Base-by-base conservation (phyloP, 2,888 invertebrate genomes). In the Stenichneumon culpator region DNA sequence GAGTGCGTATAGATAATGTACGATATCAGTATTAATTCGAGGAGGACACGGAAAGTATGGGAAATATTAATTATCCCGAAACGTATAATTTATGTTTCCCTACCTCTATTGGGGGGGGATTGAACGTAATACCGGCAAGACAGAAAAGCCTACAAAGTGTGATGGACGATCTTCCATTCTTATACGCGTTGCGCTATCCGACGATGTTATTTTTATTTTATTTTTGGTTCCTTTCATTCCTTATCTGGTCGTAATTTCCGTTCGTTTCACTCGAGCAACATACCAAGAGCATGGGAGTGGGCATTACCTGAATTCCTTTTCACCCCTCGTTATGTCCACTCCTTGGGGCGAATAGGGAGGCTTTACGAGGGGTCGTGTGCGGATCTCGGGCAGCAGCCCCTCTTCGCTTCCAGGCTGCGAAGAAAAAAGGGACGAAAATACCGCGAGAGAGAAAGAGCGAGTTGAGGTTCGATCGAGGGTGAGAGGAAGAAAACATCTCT, bases 291-390 rank as follows among this genome's bases (percentile, higher is more conserved):
- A 60, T 7, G 67, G 22, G 22, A 25, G 67, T 47, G 78, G 68
- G 47, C 72, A 83, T 83, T 83, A 78, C 82, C 82, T 83, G 82
- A 83, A 83, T 83, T 83, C 82, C 82, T 82, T 82, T 72, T 73
- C 82, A 50, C 68, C 78, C 78, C 82, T 83, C 82, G 79, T 79
- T 79, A 72, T 79, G 79, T 79, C 79, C 79, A 72, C 79, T 79
- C 60, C 60, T 82, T 65, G 39, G 70, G 65, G 54, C 77, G 60
- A 79, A 69, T 69, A 50, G 78, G 25, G 47, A 57, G 47, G 65
- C 44, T 77, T 72, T 79, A 79, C 72, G 65, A 72, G 72, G 79
- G 79, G 60, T 63, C 60, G 60, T 32, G 28, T 16, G 60, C 60
- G 60, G 60, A 63, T 63, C 60, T 11, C 32, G 60, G 28, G 28